Base-by-base conservation (phyloP, 2,888 invertebrate species). In the Urechis unicinctus region DNA sequence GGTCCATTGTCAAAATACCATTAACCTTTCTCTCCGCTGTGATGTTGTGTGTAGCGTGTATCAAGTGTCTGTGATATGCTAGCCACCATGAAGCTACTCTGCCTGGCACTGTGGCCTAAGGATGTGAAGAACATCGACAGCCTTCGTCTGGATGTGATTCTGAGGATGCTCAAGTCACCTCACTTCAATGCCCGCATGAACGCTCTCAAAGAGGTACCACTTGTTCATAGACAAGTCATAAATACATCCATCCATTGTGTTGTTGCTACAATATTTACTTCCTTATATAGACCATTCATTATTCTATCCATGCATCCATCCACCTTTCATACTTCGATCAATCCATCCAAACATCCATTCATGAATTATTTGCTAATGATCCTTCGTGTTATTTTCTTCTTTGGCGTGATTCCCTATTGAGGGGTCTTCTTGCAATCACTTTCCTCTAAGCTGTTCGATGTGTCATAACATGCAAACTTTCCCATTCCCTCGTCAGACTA, bases 101-200 rank as follows among this genome's bases (percentile, higher is more conserved):
- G 78, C 62, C 69, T 74, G 48, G 67, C 71, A 55, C 68, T 81
- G 62, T 79, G 79, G 78, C 75, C 76, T 1, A 66, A 72, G 13
- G 71, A 78, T 58, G 74, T 74, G 26, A 70, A 75, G 53, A 66
- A 68, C 21, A 69, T 79, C 42, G 78, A 79, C 66, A 68, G 74
- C 43, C 69, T 79, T 9, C 62, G 74, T 43, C 64, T 77, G 29
- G 68, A 78, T 41, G 69, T 80, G 26, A 77, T 79, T 25, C 68
- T 80, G 22, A 67, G 78, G 29, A 80, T 81, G 79, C 70, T 81
- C 47, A 79, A 78, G 62, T 78, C 78, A 6, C 77, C 80, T 29
- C 78, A 81, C 64, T 81, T 81, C 66, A 80, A 79, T 67, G 78
- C 79, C 22, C 72, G 78, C 65, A 81, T 81, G 80, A 80, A 79